phyloP scores from a whole-genome alignment of 2,888 invertebrate genomes.

The Mythimna lalbum region DNA sequence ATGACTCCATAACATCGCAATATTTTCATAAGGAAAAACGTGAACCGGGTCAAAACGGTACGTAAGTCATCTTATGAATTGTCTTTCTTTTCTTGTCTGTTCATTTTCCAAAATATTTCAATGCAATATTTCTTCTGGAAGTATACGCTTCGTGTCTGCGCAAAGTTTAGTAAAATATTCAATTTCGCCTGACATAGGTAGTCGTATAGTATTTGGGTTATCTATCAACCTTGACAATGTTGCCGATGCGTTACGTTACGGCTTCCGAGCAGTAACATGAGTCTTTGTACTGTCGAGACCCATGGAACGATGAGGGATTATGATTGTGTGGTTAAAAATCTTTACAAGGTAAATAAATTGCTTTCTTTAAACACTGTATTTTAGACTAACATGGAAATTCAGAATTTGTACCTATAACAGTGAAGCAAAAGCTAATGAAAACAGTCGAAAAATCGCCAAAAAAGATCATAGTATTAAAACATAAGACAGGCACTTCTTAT shows the following conservation, averaged over 20 bases:
- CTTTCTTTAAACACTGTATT: not conserved
- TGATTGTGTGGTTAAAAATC: not conserved
- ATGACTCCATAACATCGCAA: conserved; percentile 16
- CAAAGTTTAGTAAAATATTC: conserved; percentile 4
- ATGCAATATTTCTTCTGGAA: conserved; percentile 11
- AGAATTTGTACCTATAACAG: not conserved
- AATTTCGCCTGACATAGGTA: conserved; percentile 12
- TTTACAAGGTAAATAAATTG: not conserved
- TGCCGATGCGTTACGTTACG: conserved; percentile 28
- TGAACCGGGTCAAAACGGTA: conserved; percentile 10
- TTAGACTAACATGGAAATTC: not conserved
- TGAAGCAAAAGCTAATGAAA: not conserved
- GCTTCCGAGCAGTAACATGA: conserved; percentile 11
- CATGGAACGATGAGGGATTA: not conserved
- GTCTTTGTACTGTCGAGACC: not conserved
- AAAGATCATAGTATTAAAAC: conserved; percentile 1
- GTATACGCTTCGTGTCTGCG: not conserved
- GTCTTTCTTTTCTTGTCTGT: not conserved
- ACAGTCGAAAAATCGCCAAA: not conserved
- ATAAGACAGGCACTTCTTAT: conserved; percentile 27
- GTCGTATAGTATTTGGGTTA: conserved; percentile 17
- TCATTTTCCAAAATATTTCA: not conserved
- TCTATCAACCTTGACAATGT: conserved; percentile 31
- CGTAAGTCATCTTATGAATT: conserved; percentile 6
- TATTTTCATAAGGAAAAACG: conserved; percentile 29